Conservation (phyloP, 1,140 invertebrate genomes). For the Paraescarpia echinospica region DNA sequence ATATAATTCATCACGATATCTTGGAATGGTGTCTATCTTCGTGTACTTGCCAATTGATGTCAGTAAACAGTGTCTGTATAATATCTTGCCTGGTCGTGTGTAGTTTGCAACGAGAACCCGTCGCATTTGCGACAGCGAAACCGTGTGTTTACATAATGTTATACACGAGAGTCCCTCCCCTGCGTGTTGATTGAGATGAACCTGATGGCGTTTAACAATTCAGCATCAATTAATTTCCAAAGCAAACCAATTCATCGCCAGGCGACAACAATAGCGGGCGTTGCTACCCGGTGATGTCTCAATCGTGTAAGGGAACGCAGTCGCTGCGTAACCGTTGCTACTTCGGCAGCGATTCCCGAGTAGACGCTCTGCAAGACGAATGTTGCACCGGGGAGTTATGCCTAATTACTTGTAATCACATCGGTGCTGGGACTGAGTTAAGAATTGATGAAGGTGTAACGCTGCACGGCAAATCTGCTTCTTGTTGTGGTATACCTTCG, state of each 20-base stretch:
- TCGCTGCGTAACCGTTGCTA: neutral
- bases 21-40: neutral
- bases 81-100: neutral
- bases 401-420: slow-evolving; percentile 1
- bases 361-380: neutral
- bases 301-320: neutral
- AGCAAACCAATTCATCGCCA: neutral
- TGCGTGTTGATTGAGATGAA: neutral
- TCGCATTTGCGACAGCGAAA: neutral
- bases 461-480: neutral
- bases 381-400: neutral
- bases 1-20: neutral
- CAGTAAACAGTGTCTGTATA: slow-evolving; percentile 1
- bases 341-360: neutral
- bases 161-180: neutral
- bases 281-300: neutral
- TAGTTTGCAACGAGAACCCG: neutral
- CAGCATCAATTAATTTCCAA: neutral
- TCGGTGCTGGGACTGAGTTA: neutral
- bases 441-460: neutral
- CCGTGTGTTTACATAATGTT: neutral
- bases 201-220: neutral
- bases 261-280: neutral
- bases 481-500: neutral
- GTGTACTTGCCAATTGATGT: slow-evolving; percentile 1